A percentile compares a stretch with the other conserved stretches of the same genome.
Conservation (phyloP, 2,888 invertebrate genomes). For the Phaedon cochleariae region DNA sequence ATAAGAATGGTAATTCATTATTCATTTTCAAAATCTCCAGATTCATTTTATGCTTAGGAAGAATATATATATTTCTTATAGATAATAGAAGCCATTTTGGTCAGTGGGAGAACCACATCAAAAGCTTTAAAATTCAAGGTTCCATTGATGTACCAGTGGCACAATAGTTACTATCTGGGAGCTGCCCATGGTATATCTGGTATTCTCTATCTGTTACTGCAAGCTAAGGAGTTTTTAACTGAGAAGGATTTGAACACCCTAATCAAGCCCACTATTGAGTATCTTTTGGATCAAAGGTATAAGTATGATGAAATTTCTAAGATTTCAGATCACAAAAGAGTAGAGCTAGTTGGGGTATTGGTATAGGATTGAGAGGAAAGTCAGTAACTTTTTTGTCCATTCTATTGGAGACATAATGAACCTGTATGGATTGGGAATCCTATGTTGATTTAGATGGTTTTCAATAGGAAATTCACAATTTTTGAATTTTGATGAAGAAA, state of each 20-base stretch:
- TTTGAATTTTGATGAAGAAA: no score
- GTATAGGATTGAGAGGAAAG: no score
- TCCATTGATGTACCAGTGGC: constrained; percentile 88
- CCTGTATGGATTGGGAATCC: no score
- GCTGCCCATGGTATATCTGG: constrained; percentile 91
- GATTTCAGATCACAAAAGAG: no score
- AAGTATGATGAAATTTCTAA: no score
- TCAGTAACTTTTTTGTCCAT: no score
- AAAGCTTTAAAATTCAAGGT: constrained; percentile 64
- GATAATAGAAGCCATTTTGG: constrained; percentile 71
- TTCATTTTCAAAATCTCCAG: not conserved
- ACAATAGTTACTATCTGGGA: constrained; percentile 85
- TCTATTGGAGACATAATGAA: no score
- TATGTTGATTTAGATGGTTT: no score
- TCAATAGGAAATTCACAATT: no score
- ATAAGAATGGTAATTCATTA: constrained; percentile 66
- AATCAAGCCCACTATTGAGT: constrained; percentile 73
- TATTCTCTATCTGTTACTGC: constrained; percentile 82
- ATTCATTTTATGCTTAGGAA: no score
- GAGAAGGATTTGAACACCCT: constrained; percentile 66
- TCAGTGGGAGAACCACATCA: constrained; percentile 72
- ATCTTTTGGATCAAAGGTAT: constrained; percentile 65
- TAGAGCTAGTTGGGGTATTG: no score
- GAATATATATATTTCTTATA: constrained; percentile 58
- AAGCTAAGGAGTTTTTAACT: constrained; percentile 70